Conservation (phyloP, 2,797 vertebrate species). For the Pantherophis alleghaniensis region DNA sequence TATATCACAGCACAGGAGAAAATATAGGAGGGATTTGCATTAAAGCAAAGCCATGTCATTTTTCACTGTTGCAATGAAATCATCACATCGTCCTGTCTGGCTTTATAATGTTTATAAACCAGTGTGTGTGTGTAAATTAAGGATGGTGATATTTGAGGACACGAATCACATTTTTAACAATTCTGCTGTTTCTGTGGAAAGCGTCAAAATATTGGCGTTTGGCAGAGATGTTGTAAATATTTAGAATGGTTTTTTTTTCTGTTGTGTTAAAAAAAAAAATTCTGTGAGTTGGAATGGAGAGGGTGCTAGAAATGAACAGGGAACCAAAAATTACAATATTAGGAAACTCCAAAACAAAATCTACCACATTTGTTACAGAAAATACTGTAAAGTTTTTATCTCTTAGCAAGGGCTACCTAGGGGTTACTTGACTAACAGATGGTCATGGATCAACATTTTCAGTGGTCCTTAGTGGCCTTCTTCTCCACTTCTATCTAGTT, state of each 20-base stretch:
- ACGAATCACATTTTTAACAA: constrained; percentile 13
- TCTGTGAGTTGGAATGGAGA: background rate
- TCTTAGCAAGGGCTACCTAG: background rate
- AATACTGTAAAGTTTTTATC: constrained; percentile 22
- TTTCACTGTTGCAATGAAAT: background rate
- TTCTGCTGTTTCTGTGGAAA: constrained; percentile 20
- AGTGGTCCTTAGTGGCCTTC: background rate
- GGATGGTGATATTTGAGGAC: constrained; percentile 7
- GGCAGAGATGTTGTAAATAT: constrained; percentile 21
- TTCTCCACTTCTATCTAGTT: background rate
- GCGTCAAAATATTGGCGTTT: constrained; percentile 22
- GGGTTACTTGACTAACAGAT: background rate
- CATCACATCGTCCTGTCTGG: background rate
- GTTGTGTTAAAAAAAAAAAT: constrained; percentile 15
- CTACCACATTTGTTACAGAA: background rate
- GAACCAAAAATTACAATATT: constrained; percentile 4
- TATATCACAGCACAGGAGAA: background rate
- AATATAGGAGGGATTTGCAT: background rate
- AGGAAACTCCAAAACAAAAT: background rate
- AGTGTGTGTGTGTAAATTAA: background rate
- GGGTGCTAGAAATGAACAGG: background rate
- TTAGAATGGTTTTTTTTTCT: constrained; percentile 29
- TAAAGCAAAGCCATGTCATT: background rate
- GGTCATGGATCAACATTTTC: background rate
- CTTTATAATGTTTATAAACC: constrained; percentile 13